Evolutionary conservation across 2,888 invertebrate species (phyloP), one percentile per base, ranked within the genome.

Genomic region (Ichneumon xanthorius): DNA sequence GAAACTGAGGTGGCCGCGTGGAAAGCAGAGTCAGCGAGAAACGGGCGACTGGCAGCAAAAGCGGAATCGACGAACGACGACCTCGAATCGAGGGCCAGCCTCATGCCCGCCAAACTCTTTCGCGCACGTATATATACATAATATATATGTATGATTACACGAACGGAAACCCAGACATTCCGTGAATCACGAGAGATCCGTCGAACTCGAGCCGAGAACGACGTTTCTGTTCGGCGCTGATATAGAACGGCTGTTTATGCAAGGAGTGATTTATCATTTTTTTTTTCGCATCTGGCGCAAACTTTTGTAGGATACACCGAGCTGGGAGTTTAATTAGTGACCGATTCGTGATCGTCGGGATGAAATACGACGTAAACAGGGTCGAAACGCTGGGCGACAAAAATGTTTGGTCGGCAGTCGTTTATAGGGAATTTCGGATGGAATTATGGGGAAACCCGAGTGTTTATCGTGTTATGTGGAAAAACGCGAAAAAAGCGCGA

Each of bases 11-110:
- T 72, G 76, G 48, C 72, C 65, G 83, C 67, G 58, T 80, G 75
- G 72, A 75, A 55, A 58, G n/a, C 22, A 45, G 76, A 68, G 68
- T 53, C 75, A 63, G 81, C 50, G 71, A 40, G 72, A 61, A 75
- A 68, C 77, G 75, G 80, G 75, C 55, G n/a, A 53, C 37, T 33
- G 40, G 63, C n/a, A 58, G 76, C 63, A 53, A 68, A 53, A 53
- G 75, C 67, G 63, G 71, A 80, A 84, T 80, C 85, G 85, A 81
- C 85, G 85, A 84, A 58, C 85, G 85, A 85, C 81, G 85, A 85
- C 85, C 85, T 82, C 85, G 78, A 79, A 85, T 85, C 78, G 81
- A 81, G 84, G 81, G 77, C 73, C 84, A 80, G 75, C 65, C 75
- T 30, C 73, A 37, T 53, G 77, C 55, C 26, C 82, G 79, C 76